Evolutionary conservation across 2,888 invertebrate genomes (phyloP).

Genomic region (Philereme vetulata): DNA sequence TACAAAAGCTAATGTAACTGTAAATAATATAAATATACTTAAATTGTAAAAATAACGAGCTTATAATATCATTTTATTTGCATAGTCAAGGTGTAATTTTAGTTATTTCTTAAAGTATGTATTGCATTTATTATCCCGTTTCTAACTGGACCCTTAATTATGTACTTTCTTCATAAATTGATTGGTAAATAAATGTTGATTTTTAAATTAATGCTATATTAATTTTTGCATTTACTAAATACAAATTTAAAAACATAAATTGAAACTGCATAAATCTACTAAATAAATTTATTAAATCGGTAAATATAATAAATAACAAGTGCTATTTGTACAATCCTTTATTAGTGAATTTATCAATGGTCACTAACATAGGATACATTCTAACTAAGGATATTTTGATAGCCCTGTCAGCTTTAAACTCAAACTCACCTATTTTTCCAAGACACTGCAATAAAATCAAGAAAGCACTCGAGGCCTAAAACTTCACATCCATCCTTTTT

Average conservation of each 20-base stretch:
- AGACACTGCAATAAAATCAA: background rate
- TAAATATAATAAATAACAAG: constrained; percentile 10
- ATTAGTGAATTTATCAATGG: constrained; percentile 21
- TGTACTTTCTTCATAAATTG: constrained; percentile 47
- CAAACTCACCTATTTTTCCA: too few relatives aligned
- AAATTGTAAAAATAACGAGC: background rate
- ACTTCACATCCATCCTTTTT: background rate
- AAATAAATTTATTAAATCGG: constrained; percentile 20
- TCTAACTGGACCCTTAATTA: constrained; percentile 26
- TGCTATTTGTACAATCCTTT: constrained; percentile 32
- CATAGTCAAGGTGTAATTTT: constrained; percentile 9
- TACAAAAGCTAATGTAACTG: too few relatives aligned
- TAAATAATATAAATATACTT: too few relatives aligned
- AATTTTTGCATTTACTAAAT: background rate
- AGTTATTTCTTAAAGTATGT: constrained; percentile 1
- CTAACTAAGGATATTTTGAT: constrained; percentile 5
- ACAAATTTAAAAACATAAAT: constrained; percentile 1
- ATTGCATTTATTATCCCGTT: constrained; percentile 16
- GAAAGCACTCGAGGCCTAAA: background rate
- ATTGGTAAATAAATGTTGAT: constrained; percentile 48
- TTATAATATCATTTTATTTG: background rate
- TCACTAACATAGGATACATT: constrained; percentile 14
- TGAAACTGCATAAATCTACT: constrained; percentile 6
- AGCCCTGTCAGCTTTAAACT: too few relatives aligned
- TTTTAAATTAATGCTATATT: constrained; percentile 31